Percentiles rank a stretch among this genome's conserved stretches.
These are phyloP conservation scores for Chiloscyllium punctatum DNA, from an alignment of 2,797 vertebrate genomes.

Conservation along the genomic window DNA sequence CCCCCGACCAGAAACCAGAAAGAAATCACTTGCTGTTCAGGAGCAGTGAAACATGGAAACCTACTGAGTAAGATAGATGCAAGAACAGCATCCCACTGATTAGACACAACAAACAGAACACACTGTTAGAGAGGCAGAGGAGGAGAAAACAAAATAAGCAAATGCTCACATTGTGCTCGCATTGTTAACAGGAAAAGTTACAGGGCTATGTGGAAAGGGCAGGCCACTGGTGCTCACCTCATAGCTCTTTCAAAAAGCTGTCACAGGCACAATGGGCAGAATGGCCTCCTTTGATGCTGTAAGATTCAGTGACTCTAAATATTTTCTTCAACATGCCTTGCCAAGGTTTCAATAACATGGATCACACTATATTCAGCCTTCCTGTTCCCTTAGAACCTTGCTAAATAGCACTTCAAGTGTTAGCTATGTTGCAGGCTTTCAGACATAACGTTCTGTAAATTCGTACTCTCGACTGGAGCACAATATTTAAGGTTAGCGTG, in stretches of 20 bases:
- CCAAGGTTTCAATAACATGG: no score
- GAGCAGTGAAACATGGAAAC: constrained; percentile 42
- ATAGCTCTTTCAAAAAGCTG: no score
- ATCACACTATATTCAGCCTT: no score
- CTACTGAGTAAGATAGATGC: constrained; percentile 43
- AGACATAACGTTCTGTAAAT: no score
- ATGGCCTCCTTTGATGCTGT: not conserved
- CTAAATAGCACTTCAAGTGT: no score
- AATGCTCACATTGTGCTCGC: not conserved
- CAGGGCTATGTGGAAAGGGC: not conserved
- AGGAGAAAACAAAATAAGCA: constrained; percentile 23
- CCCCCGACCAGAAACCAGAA: constrained; percentile 48
- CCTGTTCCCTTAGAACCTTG: no score
- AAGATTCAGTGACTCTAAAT: not conserved
- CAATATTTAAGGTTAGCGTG: no score
- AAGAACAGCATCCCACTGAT: constrained; percentile 41
- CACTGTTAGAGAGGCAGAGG: constrained; percentile 11
- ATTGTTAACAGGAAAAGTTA: not conserved
- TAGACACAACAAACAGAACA: constrained; percentile 25
- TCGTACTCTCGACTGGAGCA: no score
- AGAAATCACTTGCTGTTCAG: constrained; percentile 46
- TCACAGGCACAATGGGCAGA: not conserved
- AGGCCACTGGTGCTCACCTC: no score
- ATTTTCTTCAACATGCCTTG: no score
- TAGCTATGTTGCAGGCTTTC: no score